A percentile compares a stretch with the other conserved stretches of the same genome.
phyloP scores from a whole-genome alignment of 2,113 vertebrate species.

The Coreoperca whiteheadi region DNA sequence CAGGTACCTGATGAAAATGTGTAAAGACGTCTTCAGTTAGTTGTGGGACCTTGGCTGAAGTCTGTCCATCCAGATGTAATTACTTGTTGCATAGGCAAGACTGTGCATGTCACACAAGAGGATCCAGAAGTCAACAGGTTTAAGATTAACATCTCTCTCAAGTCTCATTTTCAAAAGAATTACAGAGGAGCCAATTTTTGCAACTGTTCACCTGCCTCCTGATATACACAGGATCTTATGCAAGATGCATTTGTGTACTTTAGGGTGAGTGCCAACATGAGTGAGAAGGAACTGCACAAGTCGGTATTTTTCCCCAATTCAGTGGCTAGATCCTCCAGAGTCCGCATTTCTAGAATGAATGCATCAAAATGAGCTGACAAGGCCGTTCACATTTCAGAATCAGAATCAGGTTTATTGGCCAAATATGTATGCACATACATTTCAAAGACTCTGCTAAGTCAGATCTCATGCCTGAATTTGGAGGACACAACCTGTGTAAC shows the following conservation, averaged over 20 bases:
- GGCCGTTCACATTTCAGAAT: background rate
- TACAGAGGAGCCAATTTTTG: background rate
- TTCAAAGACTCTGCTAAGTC: background rate
- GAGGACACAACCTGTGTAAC: background rate
- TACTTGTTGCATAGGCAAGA: background rate
- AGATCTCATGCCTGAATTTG: background rate
- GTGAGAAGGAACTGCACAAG: background rate
- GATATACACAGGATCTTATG: background rate
- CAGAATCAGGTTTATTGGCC: too few species aligned
- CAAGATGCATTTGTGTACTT: background rate
- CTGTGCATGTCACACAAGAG: background rate
- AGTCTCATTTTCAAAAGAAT: background rate
- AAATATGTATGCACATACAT: too few species aligned
- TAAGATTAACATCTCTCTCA: background rate
- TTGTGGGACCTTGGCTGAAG: background rate
- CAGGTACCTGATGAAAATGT: background rate
- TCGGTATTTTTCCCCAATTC: background rate
- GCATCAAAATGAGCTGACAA: background rate
- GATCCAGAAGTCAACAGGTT: background rate
- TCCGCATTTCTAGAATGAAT: background rate
- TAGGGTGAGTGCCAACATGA: background rate
- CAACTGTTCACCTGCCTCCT: background rate
- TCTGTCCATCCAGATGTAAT: background rate
- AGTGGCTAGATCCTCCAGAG: too few species aligned
- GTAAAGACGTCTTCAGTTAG: background rate